Evolutionary conservation across 2,888 invertebrate species (phyloP), one percentile per base, ranked within the genome.

Genomic region (Drosophila aldrichi): DNA sequence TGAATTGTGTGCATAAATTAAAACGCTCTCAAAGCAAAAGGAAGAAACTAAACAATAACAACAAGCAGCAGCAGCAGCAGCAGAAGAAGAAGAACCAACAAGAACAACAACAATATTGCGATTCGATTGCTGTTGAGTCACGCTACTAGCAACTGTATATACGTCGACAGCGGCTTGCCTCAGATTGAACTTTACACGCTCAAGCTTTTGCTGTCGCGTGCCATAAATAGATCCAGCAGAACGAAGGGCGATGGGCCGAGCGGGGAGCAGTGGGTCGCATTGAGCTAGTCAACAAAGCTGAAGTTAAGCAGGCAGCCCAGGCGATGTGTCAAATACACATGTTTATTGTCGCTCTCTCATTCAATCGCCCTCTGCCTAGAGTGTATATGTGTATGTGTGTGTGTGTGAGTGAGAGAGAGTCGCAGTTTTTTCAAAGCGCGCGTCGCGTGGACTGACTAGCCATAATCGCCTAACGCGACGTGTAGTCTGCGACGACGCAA

Each of bases 1-100:
- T 73, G 71, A 66, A 54, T 64, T 75, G 58, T 64, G 65, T 60
- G 83, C 77, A 83, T 83, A 87, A 78, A 81, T 87, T 81, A 78
- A 71, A 32, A 7, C 18, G 34, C 38, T 65, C 36, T 44, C 38
- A 63, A 29, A 36, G 43, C 20, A 49, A 69, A 73, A 69, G 52
- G 60, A 77, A 52, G 41, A 63, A 66, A 41, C 57, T 43, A 65
- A 64, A 32, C 34, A 63, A 34, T 22, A 41, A 32, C 12, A 54
- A 54, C 2, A 20, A 29, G 44, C 16, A 48, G 61, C 62, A 65
- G 25, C 3, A 25, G 25, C 4, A 25, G 41, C 49, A 73, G 0
- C 25, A 25, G 41, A 41, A 73, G 2, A 20, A 43, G 1, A 20
- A 12, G 20, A 20, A 12, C n/a, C 9, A 34, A 52, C 40, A 61